These are phyloP conservation scores for Ormyrus labotus DNA, from an alignment of 2,888 invertebrate species.

Conservation along the genomic window DNA sequence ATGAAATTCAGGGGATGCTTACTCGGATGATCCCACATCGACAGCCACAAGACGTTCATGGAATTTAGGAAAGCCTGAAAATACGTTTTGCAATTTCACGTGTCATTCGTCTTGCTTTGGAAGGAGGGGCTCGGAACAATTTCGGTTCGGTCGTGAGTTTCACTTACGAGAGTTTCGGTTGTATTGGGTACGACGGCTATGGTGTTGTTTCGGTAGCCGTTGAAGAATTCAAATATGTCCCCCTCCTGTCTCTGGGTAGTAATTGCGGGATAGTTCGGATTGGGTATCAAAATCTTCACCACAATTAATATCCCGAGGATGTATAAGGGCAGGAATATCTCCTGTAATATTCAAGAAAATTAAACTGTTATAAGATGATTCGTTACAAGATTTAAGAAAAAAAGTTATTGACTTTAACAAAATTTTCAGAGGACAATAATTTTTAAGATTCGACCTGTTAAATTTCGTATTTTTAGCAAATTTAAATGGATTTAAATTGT, in stretches of 20 bases:
- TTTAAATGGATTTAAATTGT: too few relatives aligned
- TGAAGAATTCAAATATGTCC: constrained; percentile 78
- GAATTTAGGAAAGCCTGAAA: constrained; percentile 80
- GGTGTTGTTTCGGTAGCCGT: constrained; percentile 79
- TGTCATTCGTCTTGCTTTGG: background rate
- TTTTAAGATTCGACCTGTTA: too few relatives aligned
- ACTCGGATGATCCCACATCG: constrained; percentile 76
- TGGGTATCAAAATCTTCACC: constrained; percentile 84
- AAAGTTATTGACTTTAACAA: too few relatives aligned
- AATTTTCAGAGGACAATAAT: too few relatives aligned
- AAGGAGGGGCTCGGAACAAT: background rate
- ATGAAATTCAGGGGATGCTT: constrained; percentile 81
- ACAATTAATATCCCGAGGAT: constrained; percentile 85
- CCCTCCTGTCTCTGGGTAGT: constrained; percentile 80
- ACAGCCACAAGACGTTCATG: constrained; percentile 80
- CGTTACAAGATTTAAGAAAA: too few relatives aligned
- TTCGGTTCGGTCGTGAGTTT: background rate
- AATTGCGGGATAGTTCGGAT: constrained; percentile 86
- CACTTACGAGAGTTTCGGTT: constrained; percentile 77
- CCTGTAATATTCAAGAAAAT: constrained; percentile 77
- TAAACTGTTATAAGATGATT: too few relatives aligned
- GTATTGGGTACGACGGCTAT: constrained; percentile 84
- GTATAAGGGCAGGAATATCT: constrained; percentile 86
- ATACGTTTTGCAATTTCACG: background rate
- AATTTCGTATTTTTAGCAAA: too few relatives aligned